Evolutionary conservation across 2,888 invertebrate genomes (phyloP).

Genomic region (Arge pagana): DNA sequence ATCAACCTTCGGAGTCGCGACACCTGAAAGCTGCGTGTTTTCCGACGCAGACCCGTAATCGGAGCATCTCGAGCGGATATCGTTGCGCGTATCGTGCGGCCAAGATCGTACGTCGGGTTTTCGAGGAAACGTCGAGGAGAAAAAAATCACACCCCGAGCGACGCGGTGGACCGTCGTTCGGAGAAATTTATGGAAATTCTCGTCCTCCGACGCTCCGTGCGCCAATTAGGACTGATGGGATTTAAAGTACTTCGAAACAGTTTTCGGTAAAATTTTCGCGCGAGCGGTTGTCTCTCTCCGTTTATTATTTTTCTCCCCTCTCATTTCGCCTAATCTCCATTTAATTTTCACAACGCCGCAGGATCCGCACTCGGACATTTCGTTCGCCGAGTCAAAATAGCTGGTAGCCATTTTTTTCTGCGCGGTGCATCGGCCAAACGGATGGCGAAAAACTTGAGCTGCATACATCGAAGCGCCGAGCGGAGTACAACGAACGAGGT

Average conservation of each 20-base stretch:
- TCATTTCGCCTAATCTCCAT: constrained; percentile 12
- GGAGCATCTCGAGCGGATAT: too few species aligned
- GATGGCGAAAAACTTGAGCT: neutral
- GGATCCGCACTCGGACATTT: neutral
- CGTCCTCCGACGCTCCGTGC: constrained; percentile 1
- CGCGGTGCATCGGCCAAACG: neutral
- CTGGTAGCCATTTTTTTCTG: neutral
- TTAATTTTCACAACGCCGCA: constrained; percentile 7
- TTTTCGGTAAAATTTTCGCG: too few species aligned
- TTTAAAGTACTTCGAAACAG: constrained; percentile 11
- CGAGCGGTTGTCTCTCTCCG: constrained; percentile 2
- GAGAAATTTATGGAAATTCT: constrained; percentile 4
- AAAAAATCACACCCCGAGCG: constrained; percentile 10
- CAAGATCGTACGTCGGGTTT: too few species aligned
- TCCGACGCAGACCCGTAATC: too few species aligned
- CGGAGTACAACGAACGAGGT: neutral
- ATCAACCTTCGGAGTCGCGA: too few species aligned
- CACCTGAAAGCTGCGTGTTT: too few species aligned
- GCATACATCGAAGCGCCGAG: too few species aligned
- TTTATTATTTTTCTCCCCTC: neutral
- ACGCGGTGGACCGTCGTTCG: neutral
- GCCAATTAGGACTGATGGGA: constrained; percentile 15
- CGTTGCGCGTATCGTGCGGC: too few species aligned
- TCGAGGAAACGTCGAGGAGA: too few species aligned
- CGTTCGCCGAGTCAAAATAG: neutral